A percentile compares a stretch with the other conserved stretches of the same genome.
These are phyloP conservation scores for Capromys pilorides DNA, from an alignment of 2,797 vertebrate species.

Conservation along the genomic window DNA sequence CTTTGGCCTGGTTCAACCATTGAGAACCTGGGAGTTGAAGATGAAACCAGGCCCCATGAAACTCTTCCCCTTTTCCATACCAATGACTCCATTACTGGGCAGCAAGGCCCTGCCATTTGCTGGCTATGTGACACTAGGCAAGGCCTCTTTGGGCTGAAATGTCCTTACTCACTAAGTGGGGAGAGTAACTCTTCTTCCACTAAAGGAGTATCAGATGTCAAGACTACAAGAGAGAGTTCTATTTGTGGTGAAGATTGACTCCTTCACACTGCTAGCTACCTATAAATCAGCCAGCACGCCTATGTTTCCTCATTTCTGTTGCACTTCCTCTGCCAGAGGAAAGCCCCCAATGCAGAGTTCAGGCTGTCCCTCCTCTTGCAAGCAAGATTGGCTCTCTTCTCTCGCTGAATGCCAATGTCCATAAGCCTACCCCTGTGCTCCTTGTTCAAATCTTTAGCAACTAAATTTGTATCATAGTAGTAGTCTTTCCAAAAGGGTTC, in stretches of 20 bases:
- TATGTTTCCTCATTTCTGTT: constrained; percentile 68
- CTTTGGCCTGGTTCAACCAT: constrained; percentile 56
- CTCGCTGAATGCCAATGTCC: constrained; percentile 44
- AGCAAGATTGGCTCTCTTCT: neutral
- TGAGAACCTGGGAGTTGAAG: too few relatives aligned
- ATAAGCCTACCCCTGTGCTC: neutral
- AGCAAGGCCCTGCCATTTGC: constrained; percentile 53
- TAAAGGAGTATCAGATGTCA: neutral
- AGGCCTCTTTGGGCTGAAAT: constrained; percentile 28
- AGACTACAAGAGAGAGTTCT: neutral
- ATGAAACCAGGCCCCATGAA: neutral
- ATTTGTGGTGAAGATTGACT: neutral
- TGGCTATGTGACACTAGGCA: constrained; percentile 38
- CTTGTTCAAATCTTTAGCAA: constrained; percentile 40
- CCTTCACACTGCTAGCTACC: constrained; percentile 17
- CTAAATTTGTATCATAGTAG: constrained; percentile 12
- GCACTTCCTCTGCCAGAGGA: constrained; percentile 63
- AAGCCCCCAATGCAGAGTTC: constrained; percentile 51
- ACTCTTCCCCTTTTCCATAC: neutral
- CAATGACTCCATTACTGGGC: neutral
- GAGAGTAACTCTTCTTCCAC: constrained; percentile 39
- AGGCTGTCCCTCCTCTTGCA: neutral
- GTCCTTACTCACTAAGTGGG: neutral
- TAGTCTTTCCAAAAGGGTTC: neutral
- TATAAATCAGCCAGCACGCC: constrained; percentile 33